Base-by-base conservation (phyloP, 92 coral and sea anemone genomes). In the Meandrina meandrites region DNA sequence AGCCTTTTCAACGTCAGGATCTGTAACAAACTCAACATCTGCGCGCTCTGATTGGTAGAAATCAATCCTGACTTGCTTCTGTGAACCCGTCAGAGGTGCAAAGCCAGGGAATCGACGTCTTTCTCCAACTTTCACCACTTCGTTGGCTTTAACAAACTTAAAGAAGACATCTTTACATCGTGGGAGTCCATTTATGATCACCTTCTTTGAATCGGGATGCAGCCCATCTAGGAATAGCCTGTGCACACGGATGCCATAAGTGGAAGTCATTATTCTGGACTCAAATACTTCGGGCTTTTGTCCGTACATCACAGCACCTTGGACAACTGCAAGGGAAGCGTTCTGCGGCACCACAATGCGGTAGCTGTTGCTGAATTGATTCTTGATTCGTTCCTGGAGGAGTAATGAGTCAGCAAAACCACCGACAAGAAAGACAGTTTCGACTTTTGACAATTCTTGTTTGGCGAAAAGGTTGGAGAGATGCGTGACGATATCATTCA, bases 221-320 rank as follows among this genome's bases (percentile, higher is more conserved):
- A 83, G 53, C 8, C 88, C 95, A 10, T 86, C 82, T 12, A 75
- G 66, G 79, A 92, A 92, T 42, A 82, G 53, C 64, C 76, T 89
- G 54, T 91, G 88, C 31, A 90, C 79, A 30, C 85, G 88, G 75
- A 88, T 87, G 68, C 95, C 93, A 19, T 92, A 92, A 0, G 95
- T 87, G 14, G 57, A 30, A 15, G 89, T 84, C 87, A 87, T 83
- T 69, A 90, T 75, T 60, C 95, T 87, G 42, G 93, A 90, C 34
- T 86, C 86, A 14, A 92, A 79, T 1, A 90, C 86, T 35, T 90
- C 79, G 0, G 95, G 95, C 10, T 90, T 92, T 47, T 90, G 92
- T 30, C 93, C 95, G 66, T 86, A 92, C 91, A 90, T 90, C 12
- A 92, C 93, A 16, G 95, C 95, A 12, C 95, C 95, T 81, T 90